Conservation (phyloP, 1,140 invertebrate species). For the Drosophila nannoptera region DNA sequence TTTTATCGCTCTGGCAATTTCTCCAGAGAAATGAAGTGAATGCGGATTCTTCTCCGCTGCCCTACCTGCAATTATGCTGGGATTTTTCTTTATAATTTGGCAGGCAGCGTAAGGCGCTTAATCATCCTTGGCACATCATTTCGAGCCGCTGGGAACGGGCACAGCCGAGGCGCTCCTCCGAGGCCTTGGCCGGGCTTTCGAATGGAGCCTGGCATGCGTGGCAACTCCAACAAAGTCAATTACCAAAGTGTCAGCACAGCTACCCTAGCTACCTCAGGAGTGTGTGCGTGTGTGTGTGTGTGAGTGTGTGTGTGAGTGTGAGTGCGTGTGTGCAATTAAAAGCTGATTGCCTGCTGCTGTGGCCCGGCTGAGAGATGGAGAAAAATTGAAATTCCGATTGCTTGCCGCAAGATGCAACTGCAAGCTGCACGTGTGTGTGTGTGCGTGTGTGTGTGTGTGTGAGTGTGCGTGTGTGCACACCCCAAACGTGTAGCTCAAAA, state of each 20-base stretch:
- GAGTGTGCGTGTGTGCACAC: conserved; percentile 62
- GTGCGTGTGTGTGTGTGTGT: conserved; percentile 23
- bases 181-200: neutral
- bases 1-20: conserved; percentile 63
- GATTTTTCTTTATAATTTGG: conserved; percentile 51
- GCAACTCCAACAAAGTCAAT: conserved; percentile 55
- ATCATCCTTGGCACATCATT: conserved; percentile 67
- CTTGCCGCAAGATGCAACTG: conserved; percentile 46
- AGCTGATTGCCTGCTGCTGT: conserved; percentile 61
- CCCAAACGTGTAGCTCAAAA: conserved; percentile 76
- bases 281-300: neutral
- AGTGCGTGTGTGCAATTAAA: conserved; percentile 60
- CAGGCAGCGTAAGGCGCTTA: conserved; percentile 33
- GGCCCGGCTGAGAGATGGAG: conserved; percentile 25
- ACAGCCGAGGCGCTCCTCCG: neutral
- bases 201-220: conserved; percentile 11
- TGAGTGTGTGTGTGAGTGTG: conserved; percentile 3
- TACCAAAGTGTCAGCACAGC: conserved; percentile 41
- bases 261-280: conserved; percentile 6
- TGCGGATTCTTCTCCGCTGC: neutral
- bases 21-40: conserved; percentile 46
- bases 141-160: conserved; percentile 19
- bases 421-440: conserved; percentile 23
- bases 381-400: conserved; percentile 68
- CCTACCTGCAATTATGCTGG: conserved; percentile 48